Conservation (phyloP, 2,797 vertebrate genomes). For the Xenops minutus region DNA sequence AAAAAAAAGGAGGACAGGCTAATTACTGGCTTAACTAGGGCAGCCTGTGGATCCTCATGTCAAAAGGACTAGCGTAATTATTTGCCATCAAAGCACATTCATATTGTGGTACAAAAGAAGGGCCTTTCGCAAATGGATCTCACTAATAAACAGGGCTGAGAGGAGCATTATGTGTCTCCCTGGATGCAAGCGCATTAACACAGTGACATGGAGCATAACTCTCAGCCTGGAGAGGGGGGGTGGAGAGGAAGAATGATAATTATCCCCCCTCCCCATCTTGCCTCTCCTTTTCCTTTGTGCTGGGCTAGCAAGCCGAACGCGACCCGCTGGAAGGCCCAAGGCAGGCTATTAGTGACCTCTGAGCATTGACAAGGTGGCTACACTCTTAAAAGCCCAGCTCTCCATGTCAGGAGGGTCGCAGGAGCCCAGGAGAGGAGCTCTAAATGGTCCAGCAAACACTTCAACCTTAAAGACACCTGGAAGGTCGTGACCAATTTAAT, state of each 20-base stretch:
- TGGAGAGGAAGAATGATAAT: conserved; percentile 82
- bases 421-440: conserved; percentile 75
- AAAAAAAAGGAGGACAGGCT: conserved; percentile 86
- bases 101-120: conserved; percentile 95
- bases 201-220: conserved; percentile 92
- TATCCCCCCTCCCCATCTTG: conserved; percentile 79
- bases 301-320: conserved; percentile 78
- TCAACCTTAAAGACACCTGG: conserved; percentile 92
- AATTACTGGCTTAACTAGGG: conserved; percentile 99
- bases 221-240: conserved; percentile 76
- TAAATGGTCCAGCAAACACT: conserved; percentile 86
- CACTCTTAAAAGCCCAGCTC: conserved; percentile 85
- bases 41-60: conserved; percentile 96
- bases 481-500: conserved; percentile 84
- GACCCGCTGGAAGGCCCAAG: conserved; percentile 85
- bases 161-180: conserved; percentile 88
- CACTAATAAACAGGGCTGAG: conserved; percentile 92
- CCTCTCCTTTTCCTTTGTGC: conserved; percentile 76
- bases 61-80: conserved; percentile 98
- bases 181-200: conserved; percentile 87
- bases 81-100: conserved; percentile 99
- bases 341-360: conserved; percentile 94
- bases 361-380: conserved; percentile 87
- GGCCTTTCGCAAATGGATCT: conserved; percentile 94
- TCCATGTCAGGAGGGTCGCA: conserved; percentile 83